These are phyloP conservation scores for Nephotettix cincticeps DNA, from an alignment of 1,140 invertebrate species.

Conservation along the genomic window DNA sequence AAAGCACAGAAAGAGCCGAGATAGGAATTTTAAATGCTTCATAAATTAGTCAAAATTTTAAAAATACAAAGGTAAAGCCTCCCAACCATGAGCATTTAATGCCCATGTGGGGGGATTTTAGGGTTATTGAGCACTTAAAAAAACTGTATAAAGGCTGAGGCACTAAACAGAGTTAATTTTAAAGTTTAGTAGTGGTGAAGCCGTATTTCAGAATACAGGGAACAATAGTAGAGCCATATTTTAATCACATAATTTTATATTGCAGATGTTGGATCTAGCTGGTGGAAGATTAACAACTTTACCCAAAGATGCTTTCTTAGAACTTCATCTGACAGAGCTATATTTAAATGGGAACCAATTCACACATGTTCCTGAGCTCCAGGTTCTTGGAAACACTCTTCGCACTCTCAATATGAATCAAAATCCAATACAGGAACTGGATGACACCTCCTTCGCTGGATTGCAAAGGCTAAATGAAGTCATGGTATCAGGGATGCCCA, in stretches of 20 bases:
- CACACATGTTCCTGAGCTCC: conserved; percentile 1
- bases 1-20: too few relatives aligned
- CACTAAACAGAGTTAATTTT: too few relatives aligned
- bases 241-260: neutral
- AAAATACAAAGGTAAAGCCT: too few relatives aligned
- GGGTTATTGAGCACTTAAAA: too few relatives aligned
- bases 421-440: conserved; percentile 15
- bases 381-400: neutral
- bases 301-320: neutral
- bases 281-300: neutral
- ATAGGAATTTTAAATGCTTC: too few relatives aligned
- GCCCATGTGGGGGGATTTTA: too few relatives aligned
- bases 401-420: conserved; percentile 12
- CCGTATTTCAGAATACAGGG: too few relatives aligned
- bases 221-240: too few relatives aligned
- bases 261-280: conserved; percentile 11
- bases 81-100: too few relatives aligned
- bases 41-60: too few relatives aligned
- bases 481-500: neutral
- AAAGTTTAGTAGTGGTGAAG: too few relatives aligned
- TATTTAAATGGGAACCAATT: conserved; percentile 12
- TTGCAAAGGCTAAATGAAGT: conserved; percentile 2
- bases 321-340: neutral
- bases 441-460: conserved; percentile 1
- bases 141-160: too few relatives aligned